These are phyloP conservation scores for Drosophila miranda DNA, from an alignment of 1,140 invertebrate genomes.

Conservation along the genomic window DNA sequence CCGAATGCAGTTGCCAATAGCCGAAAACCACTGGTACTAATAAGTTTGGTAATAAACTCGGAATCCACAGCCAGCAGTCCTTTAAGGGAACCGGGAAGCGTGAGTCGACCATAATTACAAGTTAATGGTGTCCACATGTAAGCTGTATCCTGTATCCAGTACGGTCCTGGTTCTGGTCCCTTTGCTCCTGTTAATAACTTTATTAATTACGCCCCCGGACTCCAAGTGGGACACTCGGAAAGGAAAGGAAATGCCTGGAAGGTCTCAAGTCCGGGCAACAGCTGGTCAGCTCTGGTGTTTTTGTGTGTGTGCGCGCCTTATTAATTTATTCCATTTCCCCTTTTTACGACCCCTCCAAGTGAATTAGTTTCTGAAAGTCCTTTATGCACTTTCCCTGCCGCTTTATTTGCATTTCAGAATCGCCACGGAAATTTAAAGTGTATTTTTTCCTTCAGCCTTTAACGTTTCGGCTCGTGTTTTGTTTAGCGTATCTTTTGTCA, in stretches of 20 bases:
- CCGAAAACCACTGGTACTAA: conserved; percentile 31
- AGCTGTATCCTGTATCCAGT: conserved; percentile 53
- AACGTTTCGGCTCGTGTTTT: neutral
- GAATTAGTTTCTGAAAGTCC: conserved; percentile 65
- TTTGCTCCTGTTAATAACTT: conserved; percentile 63
- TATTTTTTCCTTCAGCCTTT: neutral
- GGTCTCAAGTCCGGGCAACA: conserved; percentile 46
- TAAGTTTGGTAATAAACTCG: conserved; percentile 50
- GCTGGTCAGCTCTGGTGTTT: conserved; percentile 40
- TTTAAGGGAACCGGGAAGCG: neutral
- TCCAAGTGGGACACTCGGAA: conserved; percentile 34
- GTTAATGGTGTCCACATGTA: conserved; percentile 74
- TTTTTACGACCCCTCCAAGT: conserved; percentile 71
- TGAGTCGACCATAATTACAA: conserved; percentile 66
- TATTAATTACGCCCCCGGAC: conserved; percentile 71
- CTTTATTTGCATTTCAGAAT: conserved; percentile 41
- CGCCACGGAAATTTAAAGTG: conserved; percentile 24
- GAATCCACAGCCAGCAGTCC: conserved; percentile 1
- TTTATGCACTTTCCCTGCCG: conserved; percentile 47
- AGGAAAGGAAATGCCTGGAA: neutral
- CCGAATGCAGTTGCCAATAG: conserved; percentile 33
- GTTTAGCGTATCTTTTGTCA: neutral
- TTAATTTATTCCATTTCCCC: conserved; percentile 78
- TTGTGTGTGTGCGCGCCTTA: conserved; percentile 45
- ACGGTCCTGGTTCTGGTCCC: conserved; percentile 35